A percentile compares a stretch with the other conserved stretches of the same genome.
Conservation (phyloP, 2,888 invertebrate genomes). For the Torymus texanus region DNA sequence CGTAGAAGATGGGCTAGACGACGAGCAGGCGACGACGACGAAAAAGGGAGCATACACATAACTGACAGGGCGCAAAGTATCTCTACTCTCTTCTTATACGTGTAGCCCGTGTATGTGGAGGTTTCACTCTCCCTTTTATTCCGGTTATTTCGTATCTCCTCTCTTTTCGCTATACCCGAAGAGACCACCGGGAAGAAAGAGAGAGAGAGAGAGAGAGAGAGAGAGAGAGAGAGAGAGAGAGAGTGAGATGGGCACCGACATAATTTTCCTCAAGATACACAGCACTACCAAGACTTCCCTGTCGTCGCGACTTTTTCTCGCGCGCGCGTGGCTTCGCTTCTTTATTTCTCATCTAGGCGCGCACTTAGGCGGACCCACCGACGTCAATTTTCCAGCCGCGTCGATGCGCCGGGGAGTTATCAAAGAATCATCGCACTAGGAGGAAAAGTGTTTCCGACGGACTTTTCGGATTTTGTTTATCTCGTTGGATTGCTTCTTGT, state of each 20-base stretch:
- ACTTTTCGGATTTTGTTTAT: background rate
- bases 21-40: background rate
- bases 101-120: background rate
- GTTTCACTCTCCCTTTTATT: constrained; percentile 14
- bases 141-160: constrained; percentile 19
- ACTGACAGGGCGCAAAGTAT: constrained; percentile 19
- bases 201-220: no score
- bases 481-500: background rate
- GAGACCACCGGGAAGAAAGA: no score
- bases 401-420: background rate
- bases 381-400: constrained; percentile 17
- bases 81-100: background rate
- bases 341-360: background rate
- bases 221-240: no score
- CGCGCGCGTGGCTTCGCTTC: background rate
- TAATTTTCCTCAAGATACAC: constrained; percentile 22
- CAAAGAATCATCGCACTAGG: constrained; percentile 19
- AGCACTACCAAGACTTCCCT: background rate
- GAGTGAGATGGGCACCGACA: constrained; percentile 2
- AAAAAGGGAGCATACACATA: background rate
- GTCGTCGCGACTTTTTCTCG: background rate
- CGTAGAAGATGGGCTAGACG: background rate
- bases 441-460: background rate
- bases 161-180: background rate
- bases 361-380: background rate